Evolutionary conservation across 2,888 invertebrate genomes (phyloP), one percentile per base, ranked within the genome.

Genomic region (Limnephilus marmoratus): DNA sequence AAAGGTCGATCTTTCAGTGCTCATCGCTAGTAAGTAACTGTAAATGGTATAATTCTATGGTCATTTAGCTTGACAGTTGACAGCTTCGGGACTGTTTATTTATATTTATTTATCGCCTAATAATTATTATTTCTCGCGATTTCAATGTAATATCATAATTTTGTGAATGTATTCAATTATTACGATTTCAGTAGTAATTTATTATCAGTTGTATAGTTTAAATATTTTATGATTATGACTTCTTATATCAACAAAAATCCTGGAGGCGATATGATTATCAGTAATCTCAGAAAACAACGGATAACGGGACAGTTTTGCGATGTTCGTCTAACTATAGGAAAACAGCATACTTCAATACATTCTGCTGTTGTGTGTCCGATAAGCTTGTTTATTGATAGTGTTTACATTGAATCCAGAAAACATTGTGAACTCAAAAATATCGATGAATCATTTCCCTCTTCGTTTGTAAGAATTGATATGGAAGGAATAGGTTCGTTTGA

Each of bases 311-410:
- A 49, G 41, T 93, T 91, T 85, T 93, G 93, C 82, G 92, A 92
- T 29, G 49, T 93, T 37, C 88, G 90, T 37, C 90, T 93, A 11
- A 83, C 90, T 37, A 37, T 93, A 29, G 93, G 93, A 80, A 91
- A 92, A 83, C 90, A 91, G 49, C 90, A 85, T 82, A 90, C 91
- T 11, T 93, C 92, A 91, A 92, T 91, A 37, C 93, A 93, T 88
- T 92, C 93, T 29, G 91, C 93, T 29, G 87, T 93, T 4, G 80
- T 93, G 81, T 93, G 93, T 80, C 89, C 93, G 24, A 34, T 93
- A 13, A 93, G 93, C 41, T 85, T 92, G 3, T 90, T 90, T 37
- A 90, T 93, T 37, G 90, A 92, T 29, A 90, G 53, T 5, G 81
- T 90, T 86, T 93, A 88, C 88, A 92, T 89, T 85, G 91, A 90